A percentile compares a stretch with the other conserved stretches of the same genome.
Evolutionary conservation across 2,888 invertebrate genomes (phyloP).

Genomic region (Imbricaverruca yamaguchii): DNA sequence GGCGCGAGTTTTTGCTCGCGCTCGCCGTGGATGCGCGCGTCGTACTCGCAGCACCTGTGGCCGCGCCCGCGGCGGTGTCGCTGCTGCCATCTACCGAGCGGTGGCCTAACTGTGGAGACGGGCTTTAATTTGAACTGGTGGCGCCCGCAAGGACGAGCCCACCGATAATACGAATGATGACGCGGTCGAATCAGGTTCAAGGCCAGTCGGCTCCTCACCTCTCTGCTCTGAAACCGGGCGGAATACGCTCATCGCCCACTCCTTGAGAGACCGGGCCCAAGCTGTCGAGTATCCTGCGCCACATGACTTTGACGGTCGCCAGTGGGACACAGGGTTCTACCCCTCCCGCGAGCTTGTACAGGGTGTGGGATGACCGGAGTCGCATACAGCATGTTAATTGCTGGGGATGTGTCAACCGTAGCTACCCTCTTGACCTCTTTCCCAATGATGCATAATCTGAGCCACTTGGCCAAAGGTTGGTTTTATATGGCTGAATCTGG

Average conservation of each 20-base stretch:
- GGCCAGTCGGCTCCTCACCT: neutral
- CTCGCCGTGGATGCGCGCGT: neutral
- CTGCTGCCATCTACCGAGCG: neutral
- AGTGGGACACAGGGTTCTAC: too few species aligned
- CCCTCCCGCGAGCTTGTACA: too few species aligned
- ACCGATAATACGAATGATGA: neutral
- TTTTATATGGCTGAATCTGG: too few species aligned
- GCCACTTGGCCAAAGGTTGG: too few species aligned
- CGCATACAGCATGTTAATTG: too few species aligned
- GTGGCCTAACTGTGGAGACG: neutral
- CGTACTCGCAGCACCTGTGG: neutral
- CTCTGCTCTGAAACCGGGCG: neutral
- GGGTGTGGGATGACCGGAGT: too few species aligned
- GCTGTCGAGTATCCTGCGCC: too few species aligned
- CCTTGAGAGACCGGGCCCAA: too few species aligned
- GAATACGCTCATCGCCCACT: neutral
- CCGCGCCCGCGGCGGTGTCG: neutral
- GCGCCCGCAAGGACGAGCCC: neutral
- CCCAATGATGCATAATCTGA: too few species aligned
- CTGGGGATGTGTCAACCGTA: too few species aligned
- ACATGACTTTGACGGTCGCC: too few species aligned
- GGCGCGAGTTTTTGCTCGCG: neutral
- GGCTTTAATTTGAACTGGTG: neutral
- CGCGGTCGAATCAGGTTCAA: neutral
- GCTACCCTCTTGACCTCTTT: too few species aligned